A percentile compares a stretch with the other conserved stretches of the same genome.
phyloP scores from a whole-genome alignment of 2,888 invertebrate genomes.

The Amitus sp. region DNA sequence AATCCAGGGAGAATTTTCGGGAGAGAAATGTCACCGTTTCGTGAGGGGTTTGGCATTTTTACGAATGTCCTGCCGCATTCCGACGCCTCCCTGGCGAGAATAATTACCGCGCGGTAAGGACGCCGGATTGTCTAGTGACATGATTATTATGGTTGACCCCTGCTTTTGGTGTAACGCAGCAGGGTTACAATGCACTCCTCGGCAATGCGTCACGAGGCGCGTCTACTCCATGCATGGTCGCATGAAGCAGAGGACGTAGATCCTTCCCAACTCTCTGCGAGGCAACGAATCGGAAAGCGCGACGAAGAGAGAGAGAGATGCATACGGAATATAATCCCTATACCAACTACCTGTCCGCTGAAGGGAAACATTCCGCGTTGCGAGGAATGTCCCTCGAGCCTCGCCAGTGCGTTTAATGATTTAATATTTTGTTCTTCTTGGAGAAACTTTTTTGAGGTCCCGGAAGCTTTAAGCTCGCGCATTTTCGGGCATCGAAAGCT shows the following conservation, averaged over 20 bases:
- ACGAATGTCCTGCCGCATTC: constrained; percentile 2
- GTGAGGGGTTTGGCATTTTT: neutral
- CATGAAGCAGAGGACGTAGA: constrained; percentile 23
- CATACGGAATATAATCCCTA: constrained; percentile 40
- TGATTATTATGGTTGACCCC: constrained; percentile 43
- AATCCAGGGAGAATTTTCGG: neutral
- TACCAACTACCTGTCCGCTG: constrained; percentile 17
- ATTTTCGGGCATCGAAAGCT: too few relatives aligned
- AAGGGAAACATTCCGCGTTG: constrained; percentile 28
- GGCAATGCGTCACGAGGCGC: constrained; percentile 58
- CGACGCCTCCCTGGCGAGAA: constrained; percentile 23
- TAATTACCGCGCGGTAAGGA: constrained; percentile 41
- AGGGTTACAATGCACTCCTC: constrained; percentile 55
- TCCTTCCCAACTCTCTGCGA: too few relatives aligned
- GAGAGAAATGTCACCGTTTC: neutral
- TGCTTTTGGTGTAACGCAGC: constrained; percentile 42
- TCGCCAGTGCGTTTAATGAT: constrained; percentile 47
- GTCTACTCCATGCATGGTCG: constrained; percentile 53
- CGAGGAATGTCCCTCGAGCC: constrained; percentile 43
- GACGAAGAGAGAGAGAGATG: constrained; percentile 18
- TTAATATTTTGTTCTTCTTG: too few relatives aligned
- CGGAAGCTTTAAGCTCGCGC: too few relatives aligned
- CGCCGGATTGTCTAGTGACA: constrained; percentile 53
- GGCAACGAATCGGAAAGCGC: constrained; percentile 8
- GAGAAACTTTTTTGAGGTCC: too few relatives aligned